Base-by-base conservation (phyloP, 1,140 invertebrate genomes). In the Zaprionus davidi region DNA sequence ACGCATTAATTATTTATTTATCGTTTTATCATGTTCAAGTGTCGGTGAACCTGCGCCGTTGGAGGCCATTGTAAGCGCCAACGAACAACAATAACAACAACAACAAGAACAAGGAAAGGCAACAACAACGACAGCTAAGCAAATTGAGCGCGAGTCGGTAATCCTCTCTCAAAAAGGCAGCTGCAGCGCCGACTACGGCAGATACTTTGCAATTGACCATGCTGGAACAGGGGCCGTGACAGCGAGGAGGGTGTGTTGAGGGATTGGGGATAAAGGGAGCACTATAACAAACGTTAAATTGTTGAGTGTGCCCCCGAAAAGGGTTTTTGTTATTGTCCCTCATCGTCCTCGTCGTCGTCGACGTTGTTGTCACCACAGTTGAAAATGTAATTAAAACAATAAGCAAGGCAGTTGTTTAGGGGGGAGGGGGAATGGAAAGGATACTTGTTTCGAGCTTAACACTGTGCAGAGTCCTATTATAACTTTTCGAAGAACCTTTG, bases 1-100 rank as follows among this genome's bases (percentile, higher is more conserved):
- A 82, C 78, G 79, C 83, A 91, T 91, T 91, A 91, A 90, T 91
- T 91, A 91, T 91, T 91, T 82, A 91, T 91, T 91, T 91, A 91
- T 91, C 80, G 83, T 82, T 88, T 91, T 91, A 91, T 79, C 79
- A 83, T 90, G 78, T 78, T 83, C 77, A 91, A 91, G 83, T 83
- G 86, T 90, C 86, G 87, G 73, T 90, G 87, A 90, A 90, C 86
- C 79, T 71, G 65, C 68, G 67, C 76, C 36, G 55, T n/a, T 75
- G 55, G 20, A 55, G 17, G 38, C 62, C 49, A 34, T 46, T 53
- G 67, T 60, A 62, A 46, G 28, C 34, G 41, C 46, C 22, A 38
- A 46, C 49, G 9, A 64, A 69, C 53, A 81, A 66, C 70, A 85
- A 31, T 62, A 62, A 66, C 69, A 77, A 73, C 83, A 80, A 66